phyloP scores from a whole-genome alignment of 2,113 vertebrate species.

The Melanerpes aurifrons region DNA sequence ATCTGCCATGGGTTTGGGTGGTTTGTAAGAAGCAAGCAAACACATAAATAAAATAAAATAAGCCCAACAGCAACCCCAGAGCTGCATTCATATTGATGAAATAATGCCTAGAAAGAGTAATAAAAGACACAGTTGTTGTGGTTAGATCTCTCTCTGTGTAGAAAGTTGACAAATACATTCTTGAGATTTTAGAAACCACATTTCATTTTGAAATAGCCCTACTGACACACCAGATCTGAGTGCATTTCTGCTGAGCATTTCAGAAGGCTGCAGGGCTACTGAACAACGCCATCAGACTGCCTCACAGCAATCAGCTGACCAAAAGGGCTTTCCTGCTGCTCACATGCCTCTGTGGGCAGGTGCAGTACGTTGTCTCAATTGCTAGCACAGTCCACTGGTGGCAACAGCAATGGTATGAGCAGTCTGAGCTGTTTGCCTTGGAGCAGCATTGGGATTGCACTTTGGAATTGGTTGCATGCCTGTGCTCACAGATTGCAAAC shows the following conservation, averaged over 20 bases:
- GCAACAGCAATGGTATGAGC: background rate
- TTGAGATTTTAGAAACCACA: constrained; percentile 50
- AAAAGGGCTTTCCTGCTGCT: background rate
- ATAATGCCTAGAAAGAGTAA: constrained; percentile 77
- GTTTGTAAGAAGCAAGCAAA: background rate
- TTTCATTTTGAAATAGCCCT: constrained; percentile 53
- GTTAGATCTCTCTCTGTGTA: constrained; percentile 46
- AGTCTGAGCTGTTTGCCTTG: background rate
- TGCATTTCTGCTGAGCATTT: constrained; percentile 44
- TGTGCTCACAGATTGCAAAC: background rate
- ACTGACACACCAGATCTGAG: constrained; percentile 33
- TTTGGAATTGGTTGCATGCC: background rate
- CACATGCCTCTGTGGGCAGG: background rate
- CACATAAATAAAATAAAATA: background rate
- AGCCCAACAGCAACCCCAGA: background rate
- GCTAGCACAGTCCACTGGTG: background rate
- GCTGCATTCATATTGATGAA: constrained; percentile 57
- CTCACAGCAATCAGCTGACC: background rate
- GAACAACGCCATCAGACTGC: background rate
- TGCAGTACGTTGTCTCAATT: background rate
- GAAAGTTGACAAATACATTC: constrained; percentile 43
- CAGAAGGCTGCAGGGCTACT: constrained; percentile 1
- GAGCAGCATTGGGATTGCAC: background rate
- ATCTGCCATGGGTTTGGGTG: background rate
- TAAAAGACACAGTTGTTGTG: constrained; percentile 78